phyloP scores from a whole-genome alignment of 2,888 invertebrate species.

The Barypeithes pellucidus region DNA sequence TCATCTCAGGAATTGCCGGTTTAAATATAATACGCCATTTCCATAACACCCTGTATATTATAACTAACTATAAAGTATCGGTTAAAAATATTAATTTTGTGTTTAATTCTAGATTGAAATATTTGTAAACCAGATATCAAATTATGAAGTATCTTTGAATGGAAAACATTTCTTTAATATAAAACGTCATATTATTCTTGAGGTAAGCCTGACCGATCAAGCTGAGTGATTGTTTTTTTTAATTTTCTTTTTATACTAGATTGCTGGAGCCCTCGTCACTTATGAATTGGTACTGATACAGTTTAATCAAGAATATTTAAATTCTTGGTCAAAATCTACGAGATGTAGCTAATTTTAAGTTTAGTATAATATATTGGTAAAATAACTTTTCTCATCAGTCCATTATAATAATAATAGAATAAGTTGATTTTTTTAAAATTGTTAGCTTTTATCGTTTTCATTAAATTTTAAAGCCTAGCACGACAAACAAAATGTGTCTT shows the following conservation, averaged over 20 bases:
- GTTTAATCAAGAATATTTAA: constrained; percentile 57
- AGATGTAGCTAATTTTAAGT: constrained; percentile 28
- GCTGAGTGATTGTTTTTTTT: too few relatives aligned
- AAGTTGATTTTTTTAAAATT: too few relatives aligned
- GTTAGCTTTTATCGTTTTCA: too few relatives aligned
- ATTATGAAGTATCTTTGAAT: constrained; percentile 54
- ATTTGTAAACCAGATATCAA: constrained; percentile 52
- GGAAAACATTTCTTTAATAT: constrained; percentile 55
- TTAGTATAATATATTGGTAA: too few relatives aligned
- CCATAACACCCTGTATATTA: too few relatives aligned
- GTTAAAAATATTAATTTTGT: background rate
- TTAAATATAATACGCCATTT: too few relatives aligned
- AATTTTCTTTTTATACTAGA: constrained; percentile 58
- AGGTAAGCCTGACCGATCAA: constrained; percentile 47
- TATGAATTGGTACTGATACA: constrained; percentile 67
- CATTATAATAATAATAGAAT: too few relatives aligned
- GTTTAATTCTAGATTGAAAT: constrained; percentile 52
- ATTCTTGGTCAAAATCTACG: constrained; percentile 37
- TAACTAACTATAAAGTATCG: too few relatives aligned
- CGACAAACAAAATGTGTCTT: too few relatives aligned
- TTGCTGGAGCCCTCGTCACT: constrained; percentile 65
- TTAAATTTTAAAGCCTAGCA: too few relatives aligned
- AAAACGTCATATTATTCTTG: constrained; percentile 54
- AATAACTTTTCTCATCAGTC: too few relatives aligned
- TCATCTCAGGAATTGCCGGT: too few relatives aligned